Conservation (phyloP, 1,140 invertebrate species). For the Lepidotrigona ventralis region DNA sequence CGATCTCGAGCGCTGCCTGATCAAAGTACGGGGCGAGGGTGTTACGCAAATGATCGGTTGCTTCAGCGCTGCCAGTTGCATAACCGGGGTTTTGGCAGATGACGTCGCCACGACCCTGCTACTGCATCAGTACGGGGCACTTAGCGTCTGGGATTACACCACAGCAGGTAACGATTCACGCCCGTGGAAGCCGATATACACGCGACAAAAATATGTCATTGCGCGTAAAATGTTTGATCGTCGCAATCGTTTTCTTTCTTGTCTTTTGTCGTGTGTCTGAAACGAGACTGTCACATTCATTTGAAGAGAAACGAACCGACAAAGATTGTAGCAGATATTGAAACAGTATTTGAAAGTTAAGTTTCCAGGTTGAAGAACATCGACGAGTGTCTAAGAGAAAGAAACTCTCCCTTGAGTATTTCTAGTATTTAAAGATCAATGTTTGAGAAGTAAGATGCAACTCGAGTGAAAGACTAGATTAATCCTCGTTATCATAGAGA, state of each 20-base stretch:
- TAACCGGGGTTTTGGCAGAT: constrained; percentile 93
- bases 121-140: constrained; percentile 90
- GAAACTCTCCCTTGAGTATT: too few species aligned
- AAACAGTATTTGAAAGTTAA: too few species aligned
- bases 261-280: not conserved
- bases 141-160: constrained; percentile 95
- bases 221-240: not conserved
- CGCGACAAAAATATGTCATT: not conserved
- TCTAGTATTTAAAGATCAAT: not conserved
- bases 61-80: constrained; percentile 93
- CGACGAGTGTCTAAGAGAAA: too few species aligned
- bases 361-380: too few species aligned
- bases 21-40: constrained; percentile 81
- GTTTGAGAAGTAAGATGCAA: not conserved
- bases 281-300: not conserved
- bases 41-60: constrained; percentile 88
- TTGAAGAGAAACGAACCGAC: too few species aligned
- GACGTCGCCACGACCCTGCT: constrained; percentile 90
- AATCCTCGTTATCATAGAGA: not conserved
- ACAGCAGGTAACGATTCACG: constrained; percentile 83
- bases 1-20: constrained; percentile 87
- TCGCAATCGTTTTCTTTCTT: not conserved
- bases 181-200: not conserved
- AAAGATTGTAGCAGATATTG: too few species aligned
- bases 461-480: not conserved